Evolutionary conservation across 2,888 invertebrate genomes (phyloP).

Genomic region (Sialis fuliginosa): DNA sequence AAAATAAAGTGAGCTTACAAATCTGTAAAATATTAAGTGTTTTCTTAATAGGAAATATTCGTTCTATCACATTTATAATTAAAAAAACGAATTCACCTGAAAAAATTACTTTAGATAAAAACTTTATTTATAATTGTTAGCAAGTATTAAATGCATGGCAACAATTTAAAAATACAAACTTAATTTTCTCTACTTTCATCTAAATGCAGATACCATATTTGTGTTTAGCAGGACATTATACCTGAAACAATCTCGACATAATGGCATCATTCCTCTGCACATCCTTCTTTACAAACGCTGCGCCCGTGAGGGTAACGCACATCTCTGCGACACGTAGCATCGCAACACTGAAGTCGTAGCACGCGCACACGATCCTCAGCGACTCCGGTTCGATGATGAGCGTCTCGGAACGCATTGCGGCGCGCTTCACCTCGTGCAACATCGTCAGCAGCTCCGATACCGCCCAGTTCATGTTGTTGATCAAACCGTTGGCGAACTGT

Average conservation of each 20-base stretch:
- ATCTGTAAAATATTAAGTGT: too few relatives aligned
- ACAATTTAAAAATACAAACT: too few relatives aligned
- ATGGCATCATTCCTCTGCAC: slow-evolving; percentile 1
- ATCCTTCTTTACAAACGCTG: background rate
- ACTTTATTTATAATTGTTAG: too few relatives aligned
- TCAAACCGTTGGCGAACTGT: slow-evolving; percentile 1
- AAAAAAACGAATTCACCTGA: too few relatives aligned
- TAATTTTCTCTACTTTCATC: too few relatives aligned
- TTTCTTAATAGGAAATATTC: too few relatives aligned
- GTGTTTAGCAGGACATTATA: too few relatives aligned
- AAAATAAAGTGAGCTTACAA: too few relatives aligned
- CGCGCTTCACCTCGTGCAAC: slow-evolving; percentile 2
- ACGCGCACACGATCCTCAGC: background rate
- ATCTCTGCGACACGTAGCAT: slow-evolving; percentile 4
- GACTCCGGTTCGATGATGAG: slow-evolving; percentile 1
- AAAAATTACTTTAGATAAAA: too few relatives aligned
- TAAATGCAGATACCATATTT: too few relatives aligned
- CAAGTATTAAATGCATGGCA: too few relatives aligned
- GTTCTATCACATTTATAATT: too few relatives aligned
- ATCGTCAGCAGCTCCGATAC: slow-evolving; percentile 2
- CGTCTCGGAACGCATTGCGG: background rate
- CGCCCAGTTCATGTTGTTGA: slow-evolving; percentile 4
- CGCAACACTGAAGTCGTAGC: slow-evolving; percentile 2
- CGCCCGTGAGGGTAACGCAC: background rate
- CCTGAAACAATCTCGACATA: slow-evolving; percentile 1